Evolutionary conservation across 1,140 invertebrate species (phyloP).

Genomic region (Cherax quadricarinatus): DNA sequence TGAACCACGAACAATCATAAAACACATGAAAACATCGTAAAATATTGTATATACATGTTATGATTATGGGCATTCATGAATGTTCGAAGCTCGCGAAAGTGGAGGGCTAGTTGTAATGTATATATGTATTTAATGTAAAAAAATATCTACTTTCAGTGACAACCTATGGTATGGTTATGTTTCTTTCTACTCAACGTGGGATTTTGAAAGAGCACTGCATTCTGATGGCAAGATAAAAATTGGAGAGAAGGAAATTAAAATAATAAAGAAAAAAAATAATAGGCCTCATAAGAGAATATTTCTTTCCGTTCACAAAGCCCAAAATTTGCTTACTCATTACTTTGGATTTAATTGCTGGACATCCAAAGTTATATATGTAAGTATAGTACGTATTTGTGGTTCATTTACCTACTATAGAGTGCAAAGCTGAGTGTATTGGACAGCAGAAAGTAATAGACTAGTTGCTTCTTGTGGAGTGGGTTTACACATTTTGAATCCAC

Average conservation of each 20-base stretch:
- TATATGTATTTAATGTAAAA: neutral
- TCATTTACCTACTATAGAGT: neutral
- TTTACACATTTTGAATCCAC: too few species aligned
- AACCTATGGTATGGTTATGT: conserved; percentile 35
- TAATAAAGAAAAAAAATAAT: neutral
- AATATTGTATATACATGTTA: too few species aligned
- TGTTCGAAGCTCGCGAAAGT: too few species aligned
- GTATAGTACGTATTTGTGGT: neutral
- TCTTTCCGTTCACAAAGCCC: conserved; percentile 20
- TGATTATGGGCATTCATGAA: too few species aligned
- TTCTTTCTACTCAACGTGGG: conserved; percentile 25
- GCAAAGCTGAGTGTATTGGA: too few species aligned
- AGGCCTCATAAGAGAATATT: neutral
- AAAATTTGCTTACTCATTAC: conserved; percentile 36
- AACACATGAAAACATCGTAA: too few species aligned
- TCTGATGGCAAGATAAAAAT: conserved; percentile 20
- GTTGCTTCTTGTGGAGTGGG: too few species aligned
- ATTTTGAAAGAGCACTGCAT: neutral
- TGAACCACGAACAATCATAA: too few species aligned
- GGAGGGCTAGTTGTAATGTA: too few species aligned
- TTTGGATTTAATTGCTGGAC: conserved; percentile 52
- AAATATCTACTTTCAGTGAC: neutral
- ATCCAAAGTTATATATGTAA: conserved; percentile 44
- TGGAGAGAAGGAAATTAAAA: neutral
- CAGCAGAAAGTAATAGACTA: too few species aligned